phyloP scores from a whole-genome alignment of 2,113 vertebrate species.

The Barnardius zonarius region DNA sequence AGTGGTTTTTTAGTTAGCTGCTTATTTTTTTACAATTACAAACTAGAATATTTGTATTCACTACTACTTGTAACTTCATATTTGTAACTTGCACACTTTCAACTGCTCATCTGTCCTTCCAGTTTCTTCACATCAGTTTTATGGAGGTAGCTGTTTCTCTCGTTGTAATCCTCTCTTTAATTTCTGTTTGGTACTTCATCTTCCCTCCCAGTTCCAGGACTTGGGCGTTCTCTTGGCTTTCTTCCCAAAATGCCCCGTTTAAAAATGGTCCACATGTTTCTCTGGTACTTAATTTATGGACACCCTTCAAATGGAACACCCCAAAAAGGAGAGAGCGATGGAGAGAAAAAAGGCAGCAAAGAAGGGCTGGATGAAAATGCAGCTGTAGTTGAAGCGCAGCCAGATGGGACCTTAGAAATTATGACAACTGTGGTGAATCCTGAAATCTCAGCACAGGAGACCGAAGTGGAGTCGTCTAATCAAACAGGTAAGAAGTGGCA shows the following conservation, averaged over 20 bases:
- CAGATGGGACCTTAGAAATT: conserved; percentile 37
- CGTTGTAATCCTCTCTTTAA: background rate
- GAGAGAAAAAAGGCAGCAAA: background rate
- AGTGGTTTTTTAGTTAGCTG: background rate
- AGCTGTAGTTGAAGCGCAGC: background rate
- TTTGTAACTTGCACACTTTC: background rate
- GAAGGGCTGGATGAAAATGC: background rate
- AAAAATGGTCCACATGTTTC: conserved; percentile 82
- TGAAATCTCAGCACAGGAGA: conserved; percentile 19
- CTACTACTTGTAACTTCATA: background rate
- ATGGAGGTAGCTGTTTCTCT: background rate
- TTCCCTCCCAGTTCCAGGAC: conserved; percentile 81
- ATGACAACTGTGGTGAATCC: background rate
- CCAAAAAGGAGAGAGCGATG: background rate
- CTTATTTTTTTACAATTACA: background rate
- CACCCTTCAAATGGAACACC: conserved; percentile 70
- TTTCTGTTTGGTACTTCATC: background rate
- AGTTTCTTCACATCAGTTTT: background rate
- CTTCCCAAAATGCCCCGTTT: conserved; percentile 96
- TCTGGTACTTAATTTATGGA: conserved; percentile 92
- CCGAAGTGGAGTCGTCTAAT: conserved; percentile 52
- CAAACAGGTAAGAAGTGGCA: conserved; percentile 59
- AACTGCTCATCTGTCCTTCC: background rate
- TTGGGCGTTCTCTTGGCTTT: conserved; percentile 87
- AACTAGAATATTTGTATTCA: background rate